Evolutionary conservation across 2,797 vertebrate species (phyloP), one percentile per base, ranked within the genome.

Genomic region (Octomys mimax): DNA sequence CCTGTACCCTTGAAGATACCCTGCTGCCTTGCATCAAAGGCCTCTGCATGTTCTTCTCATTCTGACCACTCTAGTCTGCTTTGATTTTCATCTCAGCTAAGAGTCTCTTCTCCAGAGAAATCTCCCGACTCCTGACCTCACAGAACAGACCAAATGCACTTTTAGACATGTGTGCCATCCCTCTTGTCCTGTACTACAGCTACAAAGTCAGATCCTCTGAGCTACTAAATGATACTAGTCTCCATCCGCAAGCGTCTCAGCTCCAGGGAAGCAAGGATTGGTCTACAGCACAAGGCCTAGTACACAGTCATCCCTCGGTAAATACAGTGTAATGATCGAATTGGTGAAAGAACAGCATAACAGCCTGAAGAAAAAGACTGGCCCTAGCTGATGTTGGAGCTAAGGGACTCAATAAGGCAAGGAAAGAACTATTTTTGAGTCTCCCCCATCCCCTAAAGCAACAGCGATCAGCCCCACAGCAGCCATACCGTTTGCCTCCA

Each of bases 401-500:
- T 33, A 49, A 39, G 1, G n/a, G 36, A n/a, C 54, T 84, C 2
- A 1, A 26, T 1, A 28, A 49, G 66, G 31, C 80, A 31, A 26
- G 21, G 31, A 81, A 73, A 71, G 28, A 33, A 26, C 24, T 18
- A 12, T 22, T 26, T 18, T 24, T 26, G 42, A 33, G 12, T 13
- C 46, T 33, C 39, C 11, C 36, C 31, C 19, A 36, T 18, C 4
- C 52, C 71, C 52, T 26, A 39, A 42, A 81, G 49, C 36, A 42
- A 57, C 10, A 3, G 22, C 33, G 46, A 61, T 79, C 62, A 14
- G 66, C 64, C 64, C 86, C 6, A 1, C 0, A 2, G 14, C 5
- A 22, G 86, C 88, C 33, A 33, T 98, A 99, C 99, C 98, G 99
- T 97, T 99, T 99, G 52, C 99, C 99, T 42, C 99, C 99, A 97